Evolutionary conservation across 1,140 invertebrate species (phyloP).

Genomic region (Ips typographus): DNA sequence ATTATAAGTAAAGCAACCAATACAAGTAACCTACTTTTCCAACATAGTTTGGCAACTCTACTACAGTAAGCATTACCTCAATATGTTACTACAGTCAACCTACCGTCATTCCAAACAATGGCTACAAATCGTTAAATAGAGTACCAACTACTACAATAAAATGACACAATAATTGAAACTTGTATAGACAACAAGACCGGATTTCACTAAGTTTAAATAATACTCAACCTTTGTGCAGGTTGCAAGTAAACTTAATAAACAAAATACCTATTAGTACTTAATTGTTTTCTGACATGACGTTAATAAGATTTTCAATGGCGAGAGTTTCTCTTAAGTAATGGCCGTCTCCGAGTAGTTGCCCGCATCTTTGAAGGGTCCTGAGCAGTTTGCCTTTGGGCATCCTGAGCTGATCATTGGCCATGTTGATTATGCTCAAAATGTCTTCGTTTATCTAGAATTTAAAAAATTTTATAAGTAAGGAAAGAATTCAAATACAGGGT

Average conservation of each 20-base stretch:
- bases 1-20: no score
- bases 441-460: conserved; percentile 61
- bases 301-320: conserved; percentile 72
- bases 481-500: not conserved
- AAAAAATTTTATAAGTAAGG: not conserved
- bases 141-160: not conserved
- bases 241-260: not conserved
- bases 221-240: not conserved
- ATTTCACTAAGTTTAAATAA: no score
- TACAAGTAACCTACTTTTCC: no score
- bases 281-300: conserved; percentile 72
- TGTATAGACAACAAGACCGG: no score
- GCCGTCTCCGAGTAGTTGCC: conserved; percentile 69
- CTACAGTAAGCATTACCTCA: no score
- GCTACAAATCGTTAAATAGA: not conserved
- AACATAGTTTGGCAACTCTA: no score
- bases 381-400: conserved; percentile 63
- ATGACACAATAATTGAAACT: no score
- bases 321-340: conserved; percentile 71
- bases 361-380: conserved; percentile 63
- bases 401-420: conserved; percentile 72
- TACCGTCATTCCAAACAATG: no score
- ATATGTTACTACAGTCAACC: no score
- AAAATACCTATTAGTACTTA: conserved; percentile 49
- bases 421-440: conserved; percentile 61